These are phyloP conservation scores for Venustoraphidia nigricollis DNA, from an alignment of 2,888 invertebrate genomes.

Conservation along the genomic window DNA sequence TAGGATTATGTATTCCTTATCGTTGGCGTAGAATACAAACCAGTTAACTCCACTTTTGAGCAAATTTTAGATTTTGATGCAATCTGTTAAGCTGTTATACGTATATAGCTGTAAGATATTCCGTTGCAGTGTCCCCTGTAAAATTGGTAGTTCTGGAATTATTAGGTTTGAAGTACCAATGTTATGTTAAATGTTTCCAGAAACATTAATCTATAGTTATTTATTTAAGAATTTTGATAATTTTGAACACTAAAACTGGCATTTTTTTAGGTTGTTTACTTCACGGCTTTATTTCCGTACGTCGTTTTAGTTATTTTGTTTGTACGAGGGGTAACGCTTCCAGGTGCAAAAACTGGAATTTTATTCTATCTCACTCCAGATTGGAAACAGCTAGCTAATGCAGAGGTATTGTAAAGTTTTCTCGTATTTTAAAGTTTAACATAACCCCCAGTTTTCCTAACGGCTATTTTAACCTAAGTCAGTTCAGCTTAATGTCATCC, in stretches of 20 bases:
- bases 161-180: too few species aligned
- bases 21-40: too few species aligned
- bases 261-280: conserved; percentile 47
- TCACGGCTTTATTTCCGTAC: conserved; percentile 62
- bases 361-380: conserved; percentile 66
- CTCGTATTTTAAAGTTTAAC: neutral
- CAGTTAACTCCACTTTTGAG: too few species aligned
- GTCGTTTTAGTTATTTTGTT: conserved; percentile 60
- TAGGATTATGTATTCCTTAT: too few species aligned
- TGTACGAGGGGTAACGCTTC: conserved; percentile 61
- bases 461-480: too few species aligned
- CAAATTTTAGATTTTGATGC: too few species aligned
- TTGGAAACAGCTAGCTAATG: conserved; percentile 54
- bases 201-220: neutral
- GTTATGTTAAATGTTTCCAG: neutral
- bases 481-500: too few species aligned
- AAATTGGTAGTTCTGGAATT: too few species aligned
- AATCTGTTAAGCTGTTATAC: too few species aligned
- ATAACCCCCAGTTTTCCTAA: neutral
- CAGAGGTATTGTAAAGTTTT: conserved; percentile 33
- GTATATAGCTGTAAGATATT: too few species aligned
- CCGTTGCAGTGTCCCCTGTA: too few species aligned
- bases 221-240: neutral
- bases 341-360: conserved; percentile 64
- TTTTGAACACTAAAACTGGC: neutral